A percentile compares a stretch with the other conserved stretches of the same genome.
These are phyloP conservation scores for Lasioglossum morio DNA, from an alignment of 2,888 invertebrate species.

Conservation along the genomic window DNA sequence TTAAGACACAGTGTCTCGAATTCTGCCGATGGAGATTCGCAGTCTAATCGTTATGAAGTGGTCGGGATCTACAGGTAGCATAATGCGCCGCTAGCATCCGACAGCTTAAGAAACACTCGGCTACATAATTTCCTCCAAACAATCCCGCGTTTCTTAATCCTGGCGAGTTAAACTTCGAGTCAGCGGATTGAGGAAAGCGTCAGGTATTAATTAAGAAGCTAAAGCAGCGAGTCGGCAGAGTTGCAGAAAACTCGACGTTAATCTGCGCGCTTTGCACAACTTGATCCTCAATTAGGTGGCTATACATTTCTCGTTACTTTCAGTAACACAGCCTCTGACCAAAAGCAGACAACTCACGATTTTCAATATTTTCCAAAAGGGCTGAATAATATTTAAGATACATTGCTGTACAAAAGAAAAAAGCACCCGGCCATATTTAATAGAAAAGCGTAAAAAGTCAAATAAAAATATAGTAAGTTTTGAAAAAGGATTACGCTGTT, in stretches of 20 bases:
- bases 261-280: conserved; percentile 5
- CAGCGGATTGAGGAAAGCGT: not conserved
- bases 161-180: not conserved
- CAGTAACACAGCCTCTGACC: not conserved
- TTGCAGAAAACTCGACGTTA: not conserved
- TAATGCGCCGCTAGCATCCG: not conserved
- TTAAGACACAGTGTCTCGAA: not conserved
- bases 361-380: no score
- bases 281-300: not conserved
- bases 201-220: conserved; percentile 33
- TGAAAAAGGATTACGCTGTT: no score
- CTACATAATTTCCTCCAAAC: not conserved
- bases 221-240: not conserved
- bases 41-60: not conserved
- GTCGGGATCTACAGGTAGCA: not conserved
- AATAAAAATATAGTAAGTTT: no score
- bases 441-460: no score
- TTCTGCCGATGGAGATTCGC: not conserved
- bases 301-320: not conserved
- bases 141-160: conserved; percentile 6
- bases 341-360: no score
- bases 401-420: no score
- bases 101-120: conserved; percentile 1
- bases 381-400: no score
- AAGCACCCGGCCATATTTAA: no score